phyloP scores from a whole-genome alignment of 2,797 vertebrate genomes.

The Smutsia gigantea region DNA sequence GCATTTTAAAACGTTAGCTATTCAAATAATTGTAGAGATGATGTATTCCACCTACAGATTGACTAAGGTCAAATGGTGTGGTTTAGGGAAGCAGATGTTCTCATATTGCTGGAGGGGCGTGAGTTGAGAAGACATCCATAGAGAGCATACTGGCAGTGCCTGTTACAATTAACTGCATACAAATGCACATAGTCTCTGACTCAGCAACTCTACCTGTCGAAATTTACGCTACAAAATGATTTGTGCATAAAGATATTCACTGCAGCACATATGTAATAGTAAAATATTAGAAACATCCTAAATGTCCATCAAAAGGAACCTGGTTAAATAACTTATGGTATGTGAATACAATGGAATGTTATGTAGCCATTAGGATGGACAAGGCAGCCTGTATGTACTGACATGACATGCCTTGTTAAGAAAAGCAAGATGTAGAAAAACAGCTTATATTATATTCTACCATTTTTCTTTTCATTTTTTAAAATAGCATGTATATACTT shows the following conservation, averaged over 20 bases:
- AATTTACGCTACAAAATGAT: not conserved
- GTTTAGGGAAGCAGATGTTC: not conserved
- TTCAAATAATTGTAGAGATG: not conserved
- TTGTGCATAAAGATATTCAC: not conserved
- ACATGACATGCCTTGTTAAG: not conserved
- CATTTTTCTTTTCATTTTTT: not conserved
- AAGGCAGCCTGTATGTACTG: not conserved
- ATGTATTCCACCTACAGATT: not conserved
- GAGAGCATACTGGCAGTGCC: not conserved
- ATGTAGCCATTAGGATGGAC: not conserved
- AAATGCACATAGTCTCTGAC: not conserved
- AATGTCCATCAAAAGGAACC: not conserved
- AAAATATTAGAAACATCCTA: not conserved
- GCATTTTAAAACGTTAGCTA: slow-evolving; percentile 6
- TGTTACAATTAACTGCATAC: not conserved
- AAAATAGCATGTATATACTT: not conserved
- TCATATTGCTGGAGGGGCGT: too few species aligned
- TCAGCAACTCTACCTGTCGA: not conserved
- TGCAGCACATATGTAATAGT: not conserved
- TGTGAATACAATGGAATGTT: not conserved
- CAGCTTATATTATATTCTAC: not conserved
- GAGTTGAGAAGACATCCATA: not conserved
- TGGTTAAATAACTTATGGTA: not conserved
- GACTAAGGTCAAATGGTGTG: not conserved
- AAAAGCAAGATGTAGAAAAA: not conserved